Conservation (phyloP, 1,140 invertebrate species). For the Habropoda laboriosa region DNA sequence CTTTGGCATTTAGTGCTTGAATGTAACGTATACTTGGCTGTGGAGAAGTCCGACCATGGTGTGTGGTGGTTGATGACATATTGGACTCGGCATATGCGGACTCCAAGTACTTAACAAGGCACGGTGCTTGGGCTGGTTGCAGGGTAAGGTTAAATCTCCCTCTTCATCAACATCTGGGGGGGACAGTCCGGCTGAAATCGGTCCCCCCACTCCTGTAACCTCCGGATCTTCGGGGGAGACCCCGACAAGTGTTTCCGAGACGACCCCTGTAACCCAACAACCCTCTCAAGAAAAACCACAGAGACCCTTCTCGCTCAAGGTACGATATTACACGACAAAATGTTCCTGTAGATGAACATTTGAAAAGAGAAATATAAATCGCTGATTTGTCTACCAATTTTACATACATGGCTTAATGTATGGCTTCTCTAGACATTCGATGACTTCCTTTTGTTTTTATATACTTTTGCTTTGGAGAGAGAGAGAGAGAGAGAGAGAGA, state of each 20-base stretch:
- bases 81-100: constrained; percentile 72
- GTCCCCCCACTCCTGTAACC: constrained; percentile 79
- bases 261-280: constrained; percentile 77
- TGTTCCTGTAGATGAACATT: constrained; percentile 44
- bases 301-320: constrained; percentile 86
- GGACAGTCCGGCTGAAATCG: constrained; percentile 82
- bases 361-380: constrained; percentile 30
- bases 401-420: constrained; percentile 61
- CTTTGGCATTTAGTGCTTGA: constrained; percentile 64
- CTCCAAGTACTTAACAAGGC: constrained; percentile 80
- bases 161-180: constrained; percentile 82
- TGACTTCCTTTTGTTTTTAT: constrained; percentile 29
- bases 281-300: constrained; percentile 83
- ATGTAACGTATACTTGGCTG: constrained; percentile 53
- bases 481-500: no score
- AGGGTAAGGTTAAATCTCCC: constrained; percentile 86
- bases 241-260: constrained; percentile 74
- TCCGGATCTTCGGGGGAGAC: constrained; percentile 75
- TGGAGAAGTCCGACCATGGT: constrained; percentile 62
- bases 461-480: constrained; percentile 13
- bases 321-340: constrained; percentile 74
- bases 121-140: constrained; percentile 83
- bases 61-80: constrained; percentile 67
- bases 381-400: constrained; percentile 47
- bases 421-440: constrained; percentile 56